A percentile compares a stretch with the other conserved stretches of the same genome.
Conservation (phyloP, 2,797 vertebrate genomes). For the Parambassis ranga region DNA sequence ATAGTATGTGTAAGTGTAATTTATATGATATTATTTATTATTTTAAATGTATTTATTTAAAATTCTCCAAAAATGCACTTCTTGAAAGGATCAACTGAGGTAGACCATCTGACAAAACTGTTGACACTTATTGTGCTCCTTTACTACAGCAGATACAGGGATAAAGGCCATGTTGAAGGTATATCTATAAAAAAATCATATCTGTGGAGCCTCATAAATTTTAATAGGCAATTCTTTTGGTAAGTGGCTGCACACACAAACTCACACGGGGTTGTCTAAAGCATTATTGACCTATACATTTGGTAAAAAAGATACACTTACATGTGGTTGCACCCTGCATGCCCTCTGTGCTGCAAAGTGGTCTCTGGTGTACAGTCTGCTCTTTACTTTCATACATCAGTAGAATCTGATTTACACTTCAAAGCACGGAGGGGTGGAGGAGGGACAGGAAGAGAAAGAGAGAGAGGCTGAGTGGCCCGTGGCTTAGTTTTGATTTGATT, state of each 20-base stretch:
- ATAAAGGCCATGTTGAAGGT: background rate
- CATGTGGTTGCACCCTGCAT: conserved; percentile 46
- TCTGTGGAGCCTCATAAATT: conserved; percentile 12
- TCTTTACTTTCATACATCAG: conserved; percentile 71
- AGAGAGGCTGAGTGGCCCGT: conserved; percentile 30
- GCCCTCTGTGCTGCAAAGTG: conserved; percentile 61
- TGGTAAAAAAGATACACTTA: conserved; percentile 46
- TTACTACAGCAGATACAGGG: background rate
- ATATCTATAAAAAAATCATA: background rate
- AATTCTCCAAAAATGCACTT: background rate
- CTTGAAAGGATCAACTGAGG: background rate
- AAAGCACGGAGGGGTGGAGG: conserved; percentile 52
- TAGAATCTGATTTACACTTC: conserved; percentile 80
- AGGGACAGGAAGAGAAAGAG: background rate
- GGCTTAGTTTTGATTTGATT: conserved; percentile 71
- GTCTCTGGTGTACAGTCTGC: conserved; percentile 64
- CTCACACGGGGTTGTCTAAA: background rate
- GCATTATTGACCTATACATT: conserved; percentile 45
- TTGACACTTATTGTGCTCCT: background rate
- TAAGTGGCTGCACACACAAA: background rate
- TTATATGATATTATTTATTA: too few species aligned
- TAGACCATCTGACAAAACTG: background rate
- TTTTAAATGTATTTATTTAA: background rate
- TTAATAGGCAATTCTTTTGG: background rate
- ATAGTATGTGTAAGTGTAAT: too few species aligned